Evolutionary conservation across 2,888 invertebrate species (phyloP), one percentile per base, ranked within the genome.

Genomic region (Lutraria lutraria): DNA sequence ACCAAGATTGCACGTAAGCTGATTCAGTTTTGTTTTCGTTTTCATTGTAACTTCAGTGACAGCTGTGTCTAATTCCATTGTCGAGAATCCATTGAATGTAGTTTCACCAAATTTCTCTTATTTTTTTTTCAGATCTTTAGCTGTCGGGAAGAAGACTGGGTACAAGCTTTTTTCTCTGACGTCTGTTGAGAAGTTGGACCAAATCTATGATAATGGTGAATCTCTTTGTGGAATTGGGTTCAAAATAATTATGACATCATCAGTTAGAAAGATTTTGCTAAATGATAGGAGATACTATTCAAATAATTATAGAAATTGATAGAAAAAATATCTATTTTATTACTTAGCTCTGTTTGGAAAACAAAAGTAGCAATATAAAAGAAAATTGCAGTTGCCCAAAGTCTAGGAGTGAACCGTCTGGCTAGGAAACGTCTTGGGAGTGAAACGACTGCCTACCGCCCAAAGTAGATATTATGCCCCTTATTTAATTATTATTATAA

Each of bases 1-100:
- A 99, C 97, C 99, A 99, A 97, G 99, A 99, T 97, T 98, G 98
- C 98, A 98, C 99, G 99, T 99, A 98, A 98, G 99, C 98, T 53
- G 80, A 63, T 52, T 56, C 76, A 76, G 76, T 76, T 76, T 76
- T 76, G 43, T 76, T 43, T 34, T 88, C 80, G 83, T 81, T 90
- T 87, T 88, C 85, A 76, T 88, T 88, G 84, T 87, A 34, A 25
- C 16, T 34, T 76, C 76, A 31, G 76, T 76, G 76, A 76, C 76
- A 76, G 76, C 76, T 76, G 76, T 31, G 34, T 34, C 34, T 76
- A 76, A 31, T 31, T n/a, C 25, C 76, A 34, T 76, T 76, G 76
- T 76, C 76, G 31, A 31, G 31, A 34, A 34, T 31, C 19, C 19
- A 19, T 0, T 76, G 31, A 4, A 34, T 25, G 43, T 19, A 15